A percentile compares a stretch with the other conserved stretches of the same genome.
These are phyloP conservation scores for Melanogrammus aeglefinus DNA, from an alignment of 2,797 vertebrate genomes.

Conservation along the genomic window DNA sequence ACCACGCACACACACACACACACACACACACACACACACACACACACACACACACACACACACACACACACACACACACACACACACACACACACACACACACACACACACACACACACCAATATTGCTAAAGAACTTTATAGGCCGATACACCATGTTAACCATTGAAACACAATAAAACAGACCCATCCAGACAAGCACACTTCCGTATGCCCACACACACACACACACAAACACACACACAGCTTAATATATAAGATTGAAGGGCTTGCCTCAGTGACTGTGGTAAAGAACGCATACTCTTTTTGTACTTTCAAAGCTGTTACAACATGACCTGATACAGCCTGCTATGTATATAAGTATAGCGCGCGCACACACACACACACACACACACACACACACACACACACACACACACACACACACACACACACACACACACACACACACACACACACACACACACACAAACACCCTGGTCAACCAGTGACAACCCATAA, in stretches of 20 bases:
- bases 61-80: not conserved
- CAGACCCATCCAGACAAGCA: not conserved
- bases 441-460: slow-evolving; percentile 3
- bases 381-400: not conserved
- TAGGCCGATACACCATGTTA: not conserved
- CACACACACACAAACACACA: not conserved
- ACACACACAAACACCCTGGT: not conserved
- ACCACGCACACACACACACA: not conserved
- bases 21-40: not conserved
- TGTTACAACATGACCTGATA: not conserved
- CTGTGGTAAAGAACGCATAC: not conserved
- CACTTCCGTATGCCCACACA: not conserved
- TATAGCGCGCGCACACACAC: not conserved
- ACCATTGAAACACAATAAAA: not conserved
- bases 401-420: not conserved
- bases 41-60: not conserved
- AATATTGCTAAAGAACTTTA: too few species aligned
- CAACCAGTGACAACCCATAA: not conserved
- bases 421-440: not conserved
- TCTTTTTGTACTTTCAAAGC: not conserved
- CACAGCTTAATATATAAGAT: not conserved
- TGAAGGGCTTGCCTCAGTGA: not conserved
- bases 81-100: not conserved
- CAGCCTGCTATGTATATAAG: not conserved
- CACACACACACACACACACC: too few species aligned